A percentile compares a stretch with the other conserved stretches of the same genome.
These are phyloP conservation scores for Meiosimyza decipiens DNA, from an alignment of 2,888 invertebrate species.

Conservation along the genomic window DNA sequence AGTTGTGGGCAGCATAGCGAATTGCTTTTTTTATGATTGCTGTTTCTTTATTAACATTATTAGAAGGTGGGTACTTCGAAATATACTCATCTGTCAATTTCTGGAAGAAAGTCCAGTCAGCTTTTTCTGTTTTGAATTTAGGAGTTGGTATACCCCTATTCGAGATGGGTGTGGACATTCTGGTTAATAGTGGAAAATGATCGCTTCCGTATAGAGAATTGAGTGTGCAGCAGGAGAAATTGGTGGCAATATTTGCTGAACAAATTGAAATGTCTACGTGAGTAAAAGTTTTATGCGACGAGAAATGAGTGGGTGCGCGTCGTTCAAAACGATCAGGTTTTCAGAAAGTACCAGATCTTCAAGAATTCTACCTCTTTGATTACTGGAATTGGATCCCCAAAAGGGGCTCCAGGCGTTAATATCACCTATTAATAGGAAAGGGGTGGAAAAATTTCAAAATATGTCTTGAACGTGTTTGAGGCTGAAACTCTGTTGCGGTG, in stretches of 20 bases:
- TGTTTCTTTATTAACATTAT: no score
- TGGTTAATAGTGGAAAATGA: slow-evolving; percentile 23
- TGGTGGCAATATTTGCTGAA: slow-evolving; percentile 7
- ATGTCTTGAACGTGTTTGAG: no score
- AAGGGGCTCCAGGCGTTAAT: slow-evolving; percentile 16
- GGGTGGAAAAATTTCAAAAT: no score
- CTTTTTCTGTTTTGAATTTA: no score
- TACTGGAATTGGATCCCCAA: slow-evolving; percentile 28
- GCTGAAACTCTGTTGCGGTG: no score
- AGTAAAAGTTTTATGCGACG: slow-evolving; percentile 29
- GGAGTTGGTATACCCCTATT: no score
- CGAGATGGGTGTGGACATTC: background rate
- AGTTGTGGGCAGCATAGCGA: no score
- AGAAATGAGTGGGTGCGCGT: slow-evolving; percentile 30
- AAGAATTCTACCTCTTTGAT: slow-evolving; percentile 18
- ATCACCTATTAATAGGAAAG: no score
- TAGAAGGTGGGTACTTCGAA: no score
- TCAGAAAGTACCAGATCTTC: background rate
- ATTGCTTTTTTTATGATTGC: no score
- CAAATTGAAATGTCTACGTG: slow-evolving; percentile 32
- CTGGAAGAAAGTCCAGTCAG: no score
- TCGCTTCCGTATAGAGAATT: slow-evolving; percentile 29
- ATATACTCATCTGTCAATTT: no score
- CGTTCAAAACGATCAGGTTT: slow-evolving; percentile 11
- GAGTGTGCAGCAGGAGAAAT: slow-evolving; percentile 18